phyloP scores from a whole-genome alignment of 2,113 vertebrate species.

The Lynx canadensis region DNA sequence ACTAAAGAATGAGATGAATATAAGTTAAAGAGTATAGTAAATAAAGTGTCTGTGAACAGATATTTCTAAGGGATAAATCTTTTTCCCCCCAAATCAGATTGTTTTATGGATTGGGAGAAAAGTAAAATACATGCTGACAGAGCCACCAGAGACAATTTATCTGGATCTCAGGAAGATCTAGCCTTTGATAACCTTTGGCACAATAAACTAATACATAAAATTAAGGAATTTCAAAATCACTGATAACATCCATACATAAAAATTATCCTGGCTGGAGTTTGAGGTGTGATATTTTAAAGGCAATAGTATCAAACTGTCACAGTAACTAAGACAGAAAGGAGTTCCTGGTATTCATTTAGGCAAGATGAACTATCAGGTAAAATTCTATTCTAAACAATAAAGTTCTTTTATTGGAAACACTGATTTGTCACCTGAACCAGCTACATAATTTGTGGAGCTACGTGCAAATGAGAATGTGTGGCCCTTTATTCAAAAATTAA shows the following conservation, averaged over 20 bases:
- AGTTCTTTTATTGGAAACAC: conserved; percentile 31
- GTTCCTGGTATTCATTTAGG: background rate
- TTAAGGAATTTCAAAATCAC: conserved; percentile 59
- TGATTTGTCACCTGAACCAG: background rate
- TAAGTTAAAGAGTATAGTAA: conserved; percentile 16
- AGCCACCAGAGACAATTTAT: conserved; percentile 16
- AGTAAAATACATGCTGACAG: conserved; percentile 30
- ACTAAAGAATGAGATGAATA: conserved; percentile 16
- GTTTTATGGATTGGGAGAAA: conserved; percentile 23
- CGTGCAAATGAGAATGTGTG: background rate
- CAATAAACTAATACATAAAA: conserved; percentile 46
- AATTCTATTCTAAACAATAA: conserved; percentile 49
- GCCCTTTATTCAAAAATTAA: background rate
- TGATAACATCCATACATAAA: conserved; percentile 14
- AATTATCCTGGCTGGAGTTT: conserved; percentile 47
- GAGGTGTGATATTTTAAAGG: conserved; percentile 54
- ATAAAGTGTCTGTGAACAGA: background rate
- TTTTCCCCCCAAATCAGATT: background rate
- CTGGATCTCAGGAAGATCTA: conserved; percentile 27
- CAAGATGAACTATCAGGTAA: conserved; percentile 35
- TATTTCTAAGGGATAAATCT: conserved; percentile 48
- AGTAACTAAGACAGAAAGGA: conserved; percentile 56
- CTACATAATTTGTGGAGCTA: background rate
- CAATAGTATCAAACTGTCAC: conserved; percentile 41
- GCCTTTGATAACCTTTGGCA: conserved; percentile 18